Evolutionary conservation across 2,888 invertebrate species (phyloP).

Genomic region (Venusia cambrica): DNA sequence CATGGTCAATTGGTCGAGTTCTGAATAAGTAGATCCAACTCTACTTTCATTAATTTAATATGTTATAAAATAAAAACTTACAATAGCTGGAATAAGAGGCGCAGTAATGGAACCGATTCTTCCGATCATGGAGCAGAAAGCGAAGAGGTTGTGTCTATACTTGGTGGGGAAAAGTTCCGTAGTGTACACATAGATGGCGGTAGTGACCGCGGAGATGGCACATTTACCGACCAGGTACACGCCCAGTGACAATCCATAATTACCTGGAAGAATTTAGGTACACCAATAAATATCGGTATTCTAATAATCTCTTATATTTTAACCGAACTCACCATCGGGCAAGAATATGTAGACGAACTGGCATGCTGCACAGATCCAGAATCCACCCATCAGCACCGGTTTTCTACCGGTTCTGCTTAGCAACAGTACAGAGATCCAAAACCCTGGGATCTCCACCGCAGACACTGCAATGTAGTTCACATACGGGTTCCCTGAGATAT

Average conservation of each 20-base stretch:
- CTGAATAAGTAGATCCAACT: no score
- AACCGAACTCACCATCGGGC: slow-evolving; percentile 64
- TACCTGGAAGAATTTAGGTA: slow-evolving; percentile 29
- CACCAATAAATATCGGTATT: not conserved
- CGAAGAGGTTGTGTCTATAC: slow-evolving; percentile 82
- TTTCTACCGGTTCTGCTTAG: slow-evolving; percentile 80
- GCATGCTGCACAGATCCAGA: slow-evolving; percentile 70
- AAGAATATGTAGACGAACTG: slow-evolving; percentile 37
- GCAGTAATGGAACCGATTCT: slow-evolving; percentile 84
- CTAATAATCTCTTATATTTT: not conserved
- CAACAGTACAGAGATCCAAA: slow-evolving; percentile 75
- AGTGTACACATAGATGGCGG: slow-evolving; percentile 82
- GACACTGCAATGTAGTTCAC: slow-evolving; percentile 82
- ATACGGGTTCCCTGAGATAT: slow-evolving; percentile 82
- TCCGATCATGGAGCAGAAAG: slow-evolving; percentile 84
- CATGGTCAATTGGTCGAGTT: no score
- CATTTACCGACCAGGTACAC: slow-evolving; percentile 81
- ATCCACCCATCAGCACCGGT: slow-evolving; percentile 72
- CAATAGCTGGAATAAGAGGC: slow-evolving; percentile 83
- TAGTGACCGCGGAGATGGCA: slow-evolving; percentile 81
- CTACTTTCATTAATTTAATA: no score
- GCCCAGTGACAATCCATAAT: slow-evolving; percentile 50
- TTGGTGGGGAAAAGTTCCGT: slow-evolving; percentile 85
- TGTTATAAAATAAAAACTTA: no score
- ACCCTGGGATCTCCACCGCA: slow-evolving; percentile 86